Conservation (phyloP, 2,797 vertebrate genomes). For the Hyperoplus lanceolatus region DNA sequence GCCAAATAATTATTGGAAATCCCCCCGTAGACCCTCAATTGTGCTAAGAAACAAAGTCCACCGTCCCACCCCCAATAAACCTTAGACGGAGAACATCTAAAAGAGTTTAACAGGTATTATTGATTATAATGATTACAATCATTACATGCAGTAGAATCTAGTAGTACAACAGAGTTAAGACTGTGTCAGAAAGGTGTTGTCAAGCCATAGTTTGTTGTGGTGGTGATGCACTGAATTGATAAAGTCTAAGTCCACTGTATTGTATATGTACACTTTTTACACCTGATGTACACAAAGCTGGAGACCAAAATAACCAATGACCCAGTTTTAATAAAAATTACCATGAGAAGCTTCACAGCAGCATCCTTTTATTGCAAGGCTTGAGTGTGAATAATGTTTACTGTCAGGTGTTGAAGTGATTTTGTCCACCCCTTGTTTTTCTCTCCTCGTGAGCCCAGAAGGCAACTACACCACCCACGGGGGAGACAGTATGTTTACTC, state of each 20-base stretch:
- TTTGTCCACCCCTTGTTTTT: slow-evolving; percentile 24
- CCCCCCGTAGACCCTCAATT: too few relatives aligned
- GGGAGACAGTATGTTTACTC: slow-evolving; percentile 24
- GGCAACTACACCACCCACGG: slow-evolving; percentile 4
- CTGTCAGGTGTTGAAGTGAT: slow-evolving; percentile 28
- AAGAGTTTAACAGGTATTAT: too few relatives aligned
- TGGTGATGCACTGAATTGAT: neutral
- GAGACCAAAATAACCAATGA: neutral
- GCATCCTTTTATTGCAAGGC: neutral
- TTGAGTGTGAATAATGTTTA: neutral
- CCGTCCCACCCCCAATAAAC: too few relatives aligned
- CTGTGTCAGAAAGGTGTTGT: neutral
- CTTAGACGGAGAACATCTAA: too few relatives aligned
- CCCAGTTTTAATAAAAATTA: neutral
- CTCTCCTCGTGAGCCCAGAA: slow-evolving; percentile 4
- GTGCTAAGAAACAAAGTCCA: too few relatives aligned
- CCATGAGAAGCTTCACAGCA: slow-evolving; percentile 2
- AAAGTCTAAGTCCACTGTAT: too few relatives aligned
- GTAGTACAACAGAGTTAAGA: neutral
- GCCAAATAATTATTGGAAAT: too few relatives aligned
- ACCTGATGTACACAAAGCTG: neutral
- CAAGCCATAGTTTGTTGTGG: too few relatives aligned
- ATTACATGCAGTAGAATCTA: too few relatives aligned
- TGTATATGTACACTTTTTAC: neutral
- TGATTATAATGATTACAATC: too few relatives aligned